Evolutionary conservation across 2,888 invertebrate genomes (phyloP).

Genomic region (Andrena camellia): DNA sequence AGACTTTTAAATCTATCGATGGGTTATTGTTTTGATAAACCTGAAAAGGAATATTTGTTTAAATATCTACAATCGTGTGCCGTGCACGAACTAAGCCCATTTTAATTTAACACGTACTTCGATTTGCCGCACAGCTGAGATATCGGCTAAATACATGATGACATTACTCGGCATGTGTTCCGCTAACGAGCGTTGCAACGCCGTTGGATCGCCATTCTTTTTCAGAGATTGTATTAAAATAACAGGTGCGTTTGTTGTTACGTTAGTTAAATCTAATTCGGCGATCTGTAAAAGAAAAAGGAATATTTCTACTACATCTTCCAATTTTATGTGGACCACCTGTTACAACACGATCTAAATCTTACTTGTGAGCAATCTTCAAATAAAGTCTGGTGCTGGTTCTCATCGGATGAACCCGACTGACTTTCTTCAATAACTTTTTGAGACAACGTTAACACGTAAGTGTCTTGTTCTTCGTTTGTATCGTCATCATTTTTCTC

Average conservation of each 20-base stretch:
- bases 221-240: constrained; percentile 93
- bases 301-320: constrained; percentile 52
- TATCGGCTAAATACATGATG: constrained; percentile 95
- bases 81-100: background rate
- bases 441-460: constrained; percentile 90
- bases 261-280: constrained; percentile 89
- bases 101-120: constrained; percentile 87
- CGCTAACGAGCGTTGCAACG: constrained; percentile 89
- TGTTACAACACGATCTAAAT: constrained; percentile 7
- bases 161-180: constrained; percentile 92
- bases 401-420: constrained; percentile 36
- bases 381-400: constrained; percentile 69
- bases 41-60: constrained; percentile 79
- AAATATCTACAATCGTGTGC: constrained; percentile 7
- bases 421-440: constrained; percentile 64
- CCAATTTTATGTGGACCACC: background rate
- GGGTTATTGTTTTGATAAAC: constrained; percentile 88
- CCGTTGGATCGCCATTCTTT: constrained; percentile 90
- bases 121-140: constrained; percentile 94
- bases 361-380: constrained; percentile 81
- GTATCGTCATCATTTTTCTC: constrained; percentile 70
- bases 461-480: constrained; percentile 88
- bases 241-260: constrained; percentile 88
- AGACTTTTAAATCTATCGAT: constrained; percentile 89
- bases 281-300: constrained; percentile 86